These are phyloP conservation scores for Sebastes melanostomus DNA, from an alignment of 2,797 vertebrate genomes.

Conservation along the genomic window DNA sequence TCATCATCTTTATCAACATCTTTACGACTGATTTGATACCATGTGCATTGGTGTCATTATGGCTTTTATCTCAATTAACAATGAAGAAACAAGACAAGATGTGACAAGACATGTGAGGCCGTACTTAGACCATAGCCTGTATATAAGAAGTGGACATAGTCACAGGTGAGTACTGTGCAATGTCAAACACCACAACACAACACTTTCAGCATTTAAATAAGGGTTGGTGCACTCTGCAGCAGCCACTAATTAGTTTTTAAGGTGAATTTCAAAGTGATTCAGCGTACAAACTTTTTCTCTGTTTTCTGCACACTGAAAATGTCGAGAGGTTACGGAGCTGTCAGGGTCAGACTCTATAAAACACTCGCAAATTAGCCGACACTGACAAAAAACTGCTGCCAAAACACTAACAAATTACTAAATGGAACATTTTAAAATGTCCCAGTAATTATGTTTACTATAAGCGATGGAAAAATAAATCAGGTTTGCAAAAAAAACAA, in stretches of 20 bases:
- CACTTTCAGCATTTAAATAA: not conserved
- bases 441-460: not conserved
- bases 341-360: not conserved
- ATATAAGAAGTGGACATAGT: not conserved
- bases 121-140: not conserved
- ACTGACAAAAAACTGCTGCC: slow-evolving; percentile 3
- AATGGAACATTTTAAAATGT: not conserved
- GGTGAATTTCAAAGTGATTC: not conserved
- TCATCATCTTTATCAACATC: not conserved
- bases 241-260: not conserved
- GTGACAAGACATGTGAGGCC: not conserved
- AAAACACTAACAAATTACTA: slow-evolving; percentile 7
- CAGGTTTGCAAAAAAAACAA: not conserved
- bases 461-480: slow-evolving; percentile 2
- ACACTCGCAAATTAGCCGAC: slow-evolving; percentile 1
- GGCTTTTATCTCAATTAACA: not conserved
- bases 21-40: not conserved
- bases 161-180: not conserved
- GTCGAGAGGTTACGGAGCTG: slow-evolving; percentile 5
- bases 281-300: not conserved
- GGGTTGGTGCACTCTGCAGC: not conserved
- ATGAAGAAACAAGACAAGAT: not conserved
- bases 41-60: not conserved
- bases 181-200: not conserved
- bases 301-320: slow-evolving; percentile 5